Evolutionary conservation across 1,140 invertebrate genomes (phyloP).

Genomic region (Drosophila kepulauana): DNA sequence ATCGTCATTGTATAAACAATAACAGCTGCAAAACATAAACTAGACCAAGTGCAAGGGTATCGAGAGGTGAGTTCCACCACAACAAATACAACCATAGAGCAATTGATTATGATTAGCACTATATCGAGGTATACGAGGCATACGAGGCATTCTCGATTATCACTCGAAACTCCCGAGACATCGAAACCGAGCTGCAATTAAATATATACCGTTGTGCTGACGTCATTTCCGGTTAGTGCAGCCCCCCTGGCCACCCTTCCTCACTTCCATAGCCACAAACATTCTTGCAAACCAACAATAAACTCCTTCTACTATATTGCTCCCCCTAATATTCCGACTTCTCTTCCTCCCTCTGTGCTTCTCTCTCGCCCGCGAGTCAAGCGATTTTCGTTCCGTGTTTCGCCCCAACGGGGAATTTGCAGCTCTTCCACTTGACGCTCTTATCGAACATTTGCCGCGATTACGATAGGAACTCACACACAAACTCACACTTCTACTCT

Average conservation of each 20-base stretch:
- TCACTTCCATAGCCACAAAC: conserved; percentile 11
- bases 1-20: conserved; percentile 26
- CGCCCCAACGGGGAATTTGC: conserved; percentile 33
- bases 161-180: conserved; percentile 51
- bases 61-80: conserved; percentile 15
- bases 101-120: conserved; percentile 28
- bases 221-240: conserved; percentile 72
- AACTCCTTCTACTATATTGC: conserved; percentile 22
- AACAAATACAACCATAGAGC: conserved; percentile 16
- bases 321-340: neutral
- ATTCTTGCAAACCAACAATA: conserved; percentile 25
- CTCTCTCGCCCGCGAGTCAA: neutral
- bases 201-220: conserved; percentile 40
- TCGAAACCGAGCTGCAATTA: conserved; percentile 16
- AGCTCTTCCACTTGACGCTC: conserved; percentile 50
- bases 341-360: neutral
- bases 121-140: neutral
- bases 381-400: conserved; percentile 68
- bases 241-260: neutral
- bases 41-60: conserved; percentile 22
- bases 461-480: conserved; percentile 54
- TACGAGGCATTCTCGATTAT: conserved; percentile 28
- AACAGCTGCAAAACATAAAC: conserved; percentile 25
- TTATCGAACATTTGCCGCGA: conserved; percentile 68
- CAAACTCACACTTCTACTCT: conserved; percentile 17